These are phyloP conservation scores for Helicoverpa zea DNA, from an alignment of 1,140 invertebrate species.

Conservation along the genomic window DNA sequence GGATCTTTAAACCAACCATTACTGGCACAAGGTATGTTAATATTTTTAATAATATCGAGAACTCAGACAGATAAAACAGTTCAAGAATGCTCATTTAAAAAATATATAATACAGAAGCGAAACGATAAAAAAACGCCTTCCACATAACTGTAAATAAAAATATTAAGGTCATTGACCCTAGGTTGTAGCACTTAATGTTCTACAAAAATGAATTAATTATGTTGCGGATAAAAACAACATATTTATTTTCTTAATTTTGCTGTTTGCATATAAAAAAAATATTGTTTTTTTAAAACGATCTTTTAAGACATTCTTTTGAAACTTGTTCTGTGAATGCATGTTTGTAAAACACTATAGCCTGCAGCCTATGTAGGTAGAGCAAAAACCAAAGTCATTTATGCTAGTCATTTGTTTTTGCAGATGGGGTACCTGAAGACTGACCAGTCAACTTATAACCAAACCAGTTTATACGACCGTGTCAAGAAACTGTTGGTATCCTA, in stretches of 20 bases:
- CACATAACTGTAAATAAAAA: slow-evolving; percentile 17
- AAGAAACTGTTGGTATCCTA: slow-evolving; percentile 83
- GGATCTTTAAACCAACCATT: background rate
- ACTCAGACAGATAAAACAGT: background rate
- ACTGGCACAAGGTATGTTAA: background rate
- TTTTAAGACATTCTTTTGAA: background rate
- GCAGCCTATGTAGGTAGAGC: background rate
- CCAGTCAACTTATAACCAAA: slow-evolving; percentile 56
- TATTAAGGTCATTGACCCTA: slow-evolving; percentile 46
- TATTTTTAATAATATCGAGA: background rate
- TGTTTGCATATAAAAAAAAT: background rate
- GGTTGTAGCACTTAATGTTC: background rate
- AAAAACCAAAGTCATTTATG: slow-evolving; percentile 18
- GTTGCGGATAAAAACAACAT: background rate
- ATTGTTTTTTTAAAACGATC: background rate
- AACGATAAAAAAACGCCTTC: background rate
- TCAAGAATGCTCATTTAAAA: background rate
- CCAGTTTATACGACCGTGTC: slow-evolving; percentile 81
- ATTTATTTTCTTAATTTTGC: too few species aligned
- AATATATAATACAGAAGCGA: background rate
- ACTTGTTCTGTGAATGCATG: slow-evolving; percentile 3
- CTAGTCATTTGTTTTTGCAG: slow-evolving; percentile 65
- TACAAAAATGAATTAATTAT: background rate
- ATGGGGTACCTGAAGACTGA: slow-evolving; percentile 70
- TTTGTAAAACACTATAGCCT: slow-evolving; percentile 11